Base-by-base conservation (phyloP, 2,888 invertebrate genomes). In the Dysmachus trigonus region DNA sequence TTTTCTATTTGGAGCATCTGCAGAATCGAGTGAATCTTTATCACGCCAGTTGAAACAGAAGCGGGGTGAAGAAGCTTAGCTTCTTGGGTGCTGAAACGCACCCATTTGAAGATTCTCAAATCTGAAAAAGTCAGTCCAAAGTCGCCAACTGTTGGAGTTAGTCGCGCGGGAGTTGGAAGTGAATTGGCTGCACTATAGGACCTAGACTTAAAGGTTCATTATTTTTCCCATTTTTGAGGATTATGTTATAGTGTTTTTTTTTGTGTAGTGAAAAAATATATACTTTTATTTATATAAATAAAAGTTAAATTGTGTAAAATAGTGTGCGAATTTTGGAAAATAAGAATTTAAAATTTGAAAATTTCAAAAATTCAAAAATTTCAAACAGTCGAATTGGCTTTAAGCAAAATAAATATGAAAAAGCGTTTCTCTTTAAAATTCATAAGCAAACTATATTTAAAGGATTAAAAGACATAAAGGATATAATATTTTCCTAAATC, bases 111-210 rank as follows among this genome's bases (percentile, higher is more conserved):
- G 33, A 74, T 82, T 86, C 22, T 53, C 53, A 81, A 81, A 81
- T 53, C 18, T 62, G 27, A n/a, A 62, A n/a, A 47, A 87, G 85
- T 87, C 85, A 87, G 87, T 87, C 62, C 27, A 41, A 83, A 87
- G 18, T 86, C 85, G 77, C 83, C 85, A 85, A 82, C 72, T 73
- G 76, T 76, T 82, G 41, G 38, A 79, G 27, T 85, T 47, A 82
- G 79, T 74, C 73, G 85, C 71, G 85, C 30, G 62, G 62, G 62
- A 27, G n/a, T 47, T 47, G 5, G n/a, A 15, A 62, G 27, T 62
- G 27, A 62, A 27, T 62, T 62, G 47, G 47, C 10, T 62, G 10
- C 62, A 47, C 27, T 27, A 62, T 62, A 62, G 27, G 27, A 18
- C 27, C 22, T 62, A 62, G 62, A 62, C 7, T 27, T 22, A 62